Base-by-base conservation (phyloP, 2,113 vertebrate genomes). In the Bufo bufo region DNA sequence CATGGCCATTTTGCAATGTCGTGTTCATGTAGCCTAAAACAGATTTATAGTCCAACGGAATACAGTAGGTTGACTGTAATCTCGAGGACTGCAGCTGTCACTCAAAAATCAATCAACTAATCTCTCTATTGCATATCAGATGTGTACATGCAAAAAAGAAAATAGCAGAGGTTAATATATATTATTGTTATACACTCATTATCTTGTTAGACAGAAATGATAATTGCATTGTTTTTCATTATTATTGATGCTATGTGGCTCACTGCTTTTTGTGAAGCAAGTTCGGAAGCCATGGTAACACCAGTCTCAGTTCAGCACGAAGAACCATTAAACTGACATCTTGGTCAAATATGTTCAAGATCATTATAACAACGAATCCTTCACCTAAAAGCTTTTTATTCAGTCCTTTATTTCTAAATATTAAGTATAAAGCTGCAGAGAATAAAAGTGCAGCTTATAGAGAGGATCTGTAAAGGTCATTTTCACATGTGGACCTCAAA, bases 261-360 rank as follows among this genome's bases (percentile, higher is more conserved):
- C 16, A 61, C 12, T 61, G 58, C 16, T 61, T 17, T 58, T 82
- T 82, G 79, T 47, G 10, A 63, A 82, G 80, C 80, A 82, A 63
- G 59, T 82, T 47, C 7, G 59, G 43, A 82, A 65, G 58, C 80
- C 43, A 65, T 82, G 58, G 80, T n/a, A 82, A 63, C 80, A 82
- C 43, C 8, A 13, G 59, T 63, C 59, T 63, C 43, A 45, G 43
- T 61, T 82, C 59, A 63, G 59, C 56, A 82, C 49, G n/a, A 82
- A 82, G 9, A 65, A 82, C 9, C 33, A 63, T 65, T 82, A 47
- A 45, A 63, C 20, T 63, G 56, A 47, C 56, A 47, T 47, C 4
- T 20, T 33, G 16, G 79, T 63, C 58, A 82, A 82, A 61, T 47
- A 82, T 63, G 16, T 33, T 65, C 7, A 82, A 65, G 80, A 65